phyloP scores from a whole-genome alignment of 2,888 invertebrate genomes.

The Hybos culiciformis region DNA sequence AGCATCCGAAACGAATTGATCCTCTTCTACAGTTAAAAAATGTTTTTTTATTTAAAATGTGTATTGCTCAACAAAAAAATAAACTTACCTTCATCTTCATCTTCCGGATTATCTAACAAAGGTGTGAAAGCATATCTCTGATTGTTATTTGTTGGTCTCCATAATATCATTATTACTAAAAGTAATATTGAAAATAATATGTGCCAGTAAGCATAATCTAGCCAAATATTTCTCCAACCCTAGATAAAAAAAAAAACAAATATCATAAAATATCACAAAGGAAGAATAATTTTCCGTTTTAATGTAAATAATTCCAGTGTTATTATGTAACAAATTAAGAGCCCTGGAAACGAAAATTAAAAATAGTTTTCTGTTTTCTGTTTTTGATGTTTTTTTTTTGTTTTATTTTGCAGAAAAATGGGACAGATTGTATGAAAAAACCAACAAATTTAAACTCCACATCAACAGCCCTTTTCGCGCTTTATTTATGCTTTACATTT shows the following conservation, averaged over 20 bases:
- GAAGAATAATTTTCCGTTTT: constrained; percentile 4
- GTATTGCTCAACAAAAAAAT: background rate
- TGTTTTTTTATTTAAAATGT: background rate
- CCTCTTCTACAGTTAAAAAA: constrained; percentile 52
- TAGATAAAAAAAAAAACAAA: constrained; percentile 21
- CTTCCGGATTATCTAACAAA: constrained; percentile 69
- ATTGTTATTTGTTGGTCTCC: constrained; percentile 92
- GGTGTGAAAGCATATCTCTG: constrained; percentile 91
- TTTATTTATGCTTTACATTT: no score
- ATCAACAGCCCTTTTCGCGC: no score
- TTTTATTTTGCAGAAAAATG: no score
- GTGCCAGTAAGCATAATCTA: constrained; percentile 94
- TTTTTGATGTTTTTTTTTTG: background rate
- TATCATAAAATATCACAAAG: background rate
- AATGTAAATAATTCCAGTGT: background rate
- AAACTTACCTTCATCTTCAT: constrained; percentile 49
- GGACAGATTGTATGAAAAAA: no score
- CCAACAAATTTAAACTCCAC: no score
- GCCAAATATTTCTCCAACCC: constrained; percentile 87
- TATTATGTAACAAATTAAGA: no score
- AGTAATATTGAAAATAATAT: constrained; percentile 78
- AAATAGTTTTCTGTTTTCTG: background rate
- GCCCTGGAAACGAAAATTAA: background rate
- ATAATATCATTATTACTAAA: constrained; percentile 83
- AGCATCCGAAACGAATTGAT: constrained; percentile 73